These are phyloP conservation scores for Andrena camellia DNA, from an alignment of 2,888 invertebrate genomes.

Conservation along the genomic window DNA sequence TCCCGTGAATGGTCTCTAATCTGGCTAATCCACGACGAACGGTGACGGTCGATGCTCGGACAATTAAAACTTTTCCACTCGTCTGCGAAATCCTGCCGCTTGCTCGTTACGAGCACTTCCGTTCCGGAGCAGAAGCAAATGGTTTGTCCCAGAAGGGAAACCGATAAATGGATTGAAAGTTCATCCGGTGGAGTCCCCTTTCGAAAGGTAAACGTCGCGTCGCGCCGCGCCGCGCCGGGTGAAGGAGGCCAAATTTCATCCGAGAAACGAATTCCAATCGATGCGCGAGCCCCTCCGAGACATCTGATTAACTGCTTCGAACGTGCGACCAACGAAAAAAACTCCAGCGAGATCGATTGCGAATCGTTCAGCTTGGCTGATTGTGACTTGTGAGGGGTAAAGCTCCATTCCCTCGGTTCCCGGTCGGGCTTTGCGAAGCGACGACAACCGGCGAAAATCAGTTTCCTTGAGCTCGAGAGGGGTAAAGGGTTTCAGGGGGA, in stretches of 20 bases:
- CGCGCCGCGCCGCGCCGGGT: neutral
- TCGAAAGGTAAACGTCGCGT: constrained; percentile 18
- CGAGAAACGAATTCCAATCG: neutral
- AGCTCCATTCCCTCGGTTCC: too few species aligned
- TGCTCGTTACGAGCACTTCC: neutral
- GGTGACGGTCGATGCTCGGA: neutral
- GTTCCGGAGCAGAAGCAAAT: neutral
- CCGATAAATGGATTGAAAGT: constrained; percentile 44
- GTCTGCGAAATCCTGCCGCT: neutral
- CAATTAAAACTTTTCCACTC: constrained; percentile 41
- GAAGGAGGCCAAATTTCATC: neutral
- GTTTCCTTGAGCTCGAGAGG: constrained; percentile 10
- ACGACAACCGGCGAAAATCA: constrained; percentile 10
- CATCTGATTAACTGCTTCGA: neutral
- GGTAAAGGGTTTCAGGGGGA: constrained; percentile 4
- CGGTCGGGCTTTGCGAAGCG: too few species aligned
- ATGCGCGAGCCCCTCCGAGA: neutral
- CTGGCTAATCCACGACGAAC: neutral
- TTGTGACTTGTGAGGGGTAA: too few species aligned
- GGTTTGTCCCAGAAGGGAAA: constrained; percentile 14
- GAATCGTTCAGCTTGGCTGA: too few species aligned
- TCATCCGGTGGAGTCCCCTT: constrained; percentile 13
- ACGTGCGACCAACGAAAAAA: neutral
- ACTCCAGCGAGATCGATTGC: neutral
- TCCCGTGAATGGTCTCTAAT: neutral